Base-by-base conservation (phyloP, 2,888 invertebrate genomes). In the Parasteatoda lunata region DNA sequence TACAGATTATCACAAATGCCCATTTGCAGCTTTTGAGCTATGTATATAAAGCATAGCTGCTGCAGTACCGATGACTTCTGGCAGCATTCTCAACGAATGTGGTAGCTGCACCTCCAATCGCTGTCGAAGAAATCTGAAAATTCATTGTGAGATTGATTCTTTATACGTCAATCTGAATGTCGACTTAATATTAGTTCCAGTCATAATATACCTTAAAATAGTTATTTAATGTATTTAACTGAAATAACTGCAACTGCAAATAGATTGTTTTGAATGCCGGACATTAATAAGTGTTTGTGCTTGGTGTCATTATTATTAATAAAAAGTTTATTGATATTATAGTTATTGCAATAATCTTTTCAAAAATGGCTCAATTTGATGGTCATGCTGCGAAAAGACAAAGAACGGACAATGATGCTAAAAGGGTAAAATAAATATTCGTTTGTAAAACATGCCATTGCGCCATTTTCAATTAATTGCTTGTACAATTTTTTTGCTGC, bases 321-420 rank as follows among this genome's bases (percentile, higher is more conserved):
- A 11, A 54, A 3, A 54, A 8, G 3, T 54, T 54, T 54, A 11
- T 54, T 54, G 0, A 30, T 30, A 30, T 1, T 30, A 30, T 30
- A 30, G 30, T 30, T 30, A 54, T 54, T 11, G 5, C 30, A 30
- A 30, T 54, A 59, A 59, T 54, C 5, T 49, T 51, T 30, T 72
- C 1, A 52, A 80, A 11, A 45, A 89, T 89, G 81, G 84, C 89
- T 11, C 86, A 84, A 69, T 89, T 89, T 65, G 89, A 89, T 65
- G 89, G 89, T 30, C 89, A 89, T 85, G 84, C 89, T n/a, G 84
- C 89, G 8, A 89, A 89, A 66, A 75, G 89, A 48, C 89, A 89
- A 54, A 89, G 89, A 68, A 89, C 89, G 30, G 89, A 89, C 64
- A 85, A 88, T 70, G 89, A 89, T 15, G 84, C 48, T 30, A 59